Evolutionary conservation across 2,113 vertebrate genomes (phyloP), one percentile per base, ranked within the genome.

Genomic region (Meleagris gallopavo): DNA sequence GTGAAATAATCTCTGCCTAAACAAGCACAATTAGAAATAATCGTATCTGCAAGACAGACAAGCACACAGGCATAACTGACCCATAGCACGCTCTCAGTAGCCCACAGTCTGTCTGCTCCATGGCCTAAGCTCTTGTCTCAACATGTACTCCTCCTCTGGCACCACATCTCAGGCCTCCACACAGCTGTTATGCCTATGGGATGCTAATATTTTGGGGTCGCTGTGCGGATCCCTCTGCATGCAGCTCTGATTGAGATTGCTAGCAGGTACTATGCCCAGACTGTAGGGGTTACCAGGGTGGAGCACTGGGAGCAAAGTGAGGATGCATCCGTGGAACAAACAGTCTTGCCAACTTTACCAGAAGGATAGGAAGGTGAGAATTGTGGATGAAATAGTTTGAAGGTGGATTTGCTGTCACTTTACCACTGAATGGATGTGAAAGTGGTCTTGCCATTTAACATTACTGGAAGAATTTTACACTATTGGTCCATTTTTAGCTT

Each of bases 51-150:
- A 50, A 32, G 9, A 27, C 30, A 70, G 17, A 61, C 10, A 61
- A 25, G 40, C 17, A 29, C 27, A 11, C 4, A 5, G 5, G 12
- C 5, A 27, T 60, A 21, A 27, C n/a, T 83, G 25, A 18, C 41
- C 58, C 45, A 25, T 16, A 57, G 16, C 34, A 24, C 0, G 0
- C 20, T 24, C 5, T 25, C 14, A 43, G 0, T 15, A 66, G 45
- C 22, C 18, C 16, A 11, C 0, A 1, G 3, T 8, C 17, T 30
- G 5, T 46, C 32, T 32, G 22, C 12, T 10, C 24, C 14, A 14
- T 10, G 46, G 22, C 24, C 52, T 20, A 2, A 7, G 17, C 32
- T 40, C 8, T 29, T 40, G 0, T 32, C 60, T 74, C 36, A 29
- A 6, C 32, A 46, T 36, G 4, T 54, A 36, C 43, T 69, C 41